phyloP scores from a whole-genome alignment of 2,113 vertebrate species.

The Hydrolagus affinis region DNA sequence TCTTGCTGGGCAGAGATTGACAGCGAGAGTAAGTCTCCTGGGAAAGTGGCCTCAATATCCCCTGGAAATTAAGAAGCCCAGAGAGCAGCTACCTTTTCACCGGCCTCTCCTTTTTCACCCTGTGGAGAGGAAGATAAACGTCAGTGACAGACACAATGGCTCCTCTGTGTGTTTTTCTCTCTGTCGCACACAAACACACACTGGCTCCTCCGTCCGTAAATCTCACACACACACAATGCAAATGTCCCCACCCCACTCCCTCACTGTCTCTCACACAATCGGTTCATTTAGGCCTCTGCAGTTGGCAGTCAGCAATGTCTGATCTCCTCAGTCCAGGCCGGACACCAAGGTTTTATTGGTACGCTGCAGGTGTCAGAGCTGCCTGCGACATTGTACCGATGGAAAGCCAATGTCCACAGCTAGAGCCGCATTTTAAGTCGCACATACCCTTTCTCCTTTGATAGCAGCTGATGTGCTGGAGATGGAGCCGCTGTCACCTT shows the following conservation, averaged over 20 bases:
- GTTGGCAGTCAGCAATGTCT: too few species aligned
- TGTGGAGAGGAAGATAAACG: constrained; percentile 42
- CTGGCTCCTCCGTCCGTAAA: neutral
- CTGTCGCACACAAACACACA: too few species aligned
- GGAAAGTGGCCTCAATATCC: neutral
- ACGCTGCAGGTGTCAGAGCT: too few species aligned
- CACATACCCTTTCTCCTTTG: constrained; percentile 64
- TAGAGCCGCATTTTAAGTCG: too few species aligned
- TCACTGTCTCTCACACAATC: too few species aligned
- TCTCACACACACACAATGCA: neutral
- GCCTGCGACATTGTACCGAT: too few species aligned
- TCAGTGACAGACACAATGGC: neutral
- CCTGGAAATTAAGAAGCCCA: neutral
- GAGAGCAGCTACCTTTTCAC: constrained; percentile 60
- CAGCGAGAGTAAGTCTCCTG: too few species aligned
- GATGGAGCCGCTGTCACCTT: constrained; percentile 56
- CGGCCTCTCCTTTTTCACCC: constrained; percentile 71
- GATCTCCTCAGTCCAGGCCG: too few species aligned
- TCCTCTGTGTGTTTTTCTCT: neutral
- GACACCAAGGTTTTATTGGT: too few species aligned
- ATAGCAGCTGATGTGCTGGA: constrained; percentile 38
- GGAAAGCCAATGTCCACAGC: too few species aligned
- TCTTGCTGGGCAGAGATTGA: too few species aligned
- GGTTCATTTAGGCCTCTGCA: too few species aligned
- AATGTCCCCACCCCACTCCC: neutral